Conservation (phyloP, 2,797 vertebrate species). For the Malurus splendens region DNA sequence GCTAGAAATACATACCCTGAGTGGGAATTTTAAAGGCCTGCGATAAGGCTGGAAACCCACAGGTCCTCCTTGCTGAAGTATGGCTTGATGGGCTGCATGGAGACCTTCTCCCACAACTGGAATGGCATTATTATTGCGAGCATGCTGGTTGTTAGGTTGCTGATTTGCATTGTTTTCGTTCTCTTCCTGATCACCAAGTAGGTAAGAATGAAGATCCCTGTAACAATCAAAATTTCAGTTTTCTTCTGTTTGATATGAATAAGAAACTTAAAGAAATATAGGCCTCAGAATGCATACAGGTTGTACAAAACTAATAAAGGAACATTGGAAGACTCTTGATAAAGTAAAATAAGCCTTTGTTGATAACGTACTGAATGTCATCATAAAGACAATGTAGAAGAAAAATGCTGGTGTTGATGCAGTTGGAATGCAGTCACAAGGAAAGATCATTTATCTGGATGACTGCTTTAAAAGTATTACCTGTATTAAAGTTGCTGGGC, state of each 20-base stretch:
- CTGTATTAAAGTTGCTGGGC: not conserved
- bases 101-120: slow-evolving; percentile 94
- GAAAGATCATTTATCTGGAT: not conserved
- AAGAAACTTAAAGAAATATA: not conserved
- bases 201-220: slow-evolving; percentile 97
- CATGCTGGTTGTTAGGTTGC: slow-evolving; percentile 87
- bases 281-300: not conserved
- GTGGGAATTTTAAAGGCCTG: slow-evolving; percentile 89
- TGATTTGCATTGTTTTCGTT: slow-evolving; percentile 89
- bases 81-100: slow-evolving; percentile 97
- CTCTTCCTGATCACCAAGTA: slow-evolving; percentile 96
- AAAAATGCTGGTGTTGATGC: not conserved
- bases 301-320: not conserved
- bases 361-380: not conserved
- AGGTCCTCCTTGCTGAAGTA: slow-evolving; percentile 95
- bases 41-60: slow-evolving; percentile 98
- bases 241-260: not conserved
- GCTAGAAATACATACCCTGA: slow-evolving; percentile 80
- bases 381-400: not conserved
- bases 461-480: not conserved
- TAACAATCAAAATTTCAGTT: not conserved
- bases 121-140: slow-evolving; percentile 89
- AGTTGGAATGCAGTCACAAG: not conserved
- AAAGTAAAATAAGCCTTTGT: not conserved
- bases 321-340: not conserved